A percentile compares a stretch with the other conserved stretches of the same genome.
phyloP scores from a whole-genome alignment of 2,113 vertebrate genomes.

The Rhinichthys klamathensis region DNA sequence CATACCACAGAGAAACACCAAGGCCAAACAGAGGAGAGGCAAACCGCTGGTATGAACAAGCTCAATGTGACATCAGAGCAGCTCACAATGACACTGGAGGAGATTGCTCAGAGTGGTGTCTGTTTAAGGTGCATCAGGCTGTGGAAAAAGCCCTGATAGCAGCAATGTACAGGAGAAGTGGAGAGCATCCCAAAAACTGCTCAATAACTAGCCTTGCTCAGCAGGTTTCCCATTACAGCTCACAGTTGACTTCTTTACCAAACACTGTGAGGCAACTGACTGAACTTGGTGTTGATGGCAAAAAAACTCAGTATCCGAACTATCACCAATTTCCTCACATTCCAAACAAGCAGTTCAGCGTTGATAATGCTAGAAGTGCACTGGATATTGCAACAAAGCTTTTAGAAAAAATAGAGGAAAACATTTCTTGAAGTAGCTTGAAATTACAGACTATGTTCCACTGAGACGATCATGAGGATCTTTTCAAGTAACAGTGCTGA shows the following conservation, averaged over 20 bases:
- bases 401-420: conserved; percentile 61
- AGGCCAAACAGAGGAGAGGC: conserved; percentile 72
- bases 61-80: conserved; percentile 76
- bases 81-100: conserved; percentile 64
- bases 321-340: conserved; percentile 70
- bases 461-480: background rate
- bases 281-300: conserved; percentile 70
- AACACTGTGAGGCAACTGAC: conserved; percentile 63
- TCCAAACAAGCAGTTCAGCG: conserved; percentile 71
- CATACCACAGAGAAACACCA: conserved; percentile 59
- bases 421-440: conserved; percentile 50
- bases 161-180: conserved; percentile 66
- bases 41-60: conserved; percentile 77
- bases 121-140: conserved; percentile 80
- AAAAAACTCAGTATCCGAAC: conserved; percentile 80
- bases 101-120: conserved; percentile 76
- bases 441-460: background rate
- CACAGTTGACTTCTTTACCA: conserved; percentile 62
- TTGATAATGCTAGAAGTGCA: conserved; percentile 63
- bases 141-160: conserved; percentile 80
- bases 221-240: conserved; percentile 60
- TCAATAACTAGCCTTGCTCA: conserved; percentile 67
- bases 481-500: background rate
- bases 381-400: conserved; percentile 67
- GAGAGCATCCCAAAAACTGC: conserved; percentile 45